These are phyloP conservation scores for Cheilosia soror DNA, from an alignment of 2,888 invertebrate genomes.

Conservation along the genomic window DNA sequence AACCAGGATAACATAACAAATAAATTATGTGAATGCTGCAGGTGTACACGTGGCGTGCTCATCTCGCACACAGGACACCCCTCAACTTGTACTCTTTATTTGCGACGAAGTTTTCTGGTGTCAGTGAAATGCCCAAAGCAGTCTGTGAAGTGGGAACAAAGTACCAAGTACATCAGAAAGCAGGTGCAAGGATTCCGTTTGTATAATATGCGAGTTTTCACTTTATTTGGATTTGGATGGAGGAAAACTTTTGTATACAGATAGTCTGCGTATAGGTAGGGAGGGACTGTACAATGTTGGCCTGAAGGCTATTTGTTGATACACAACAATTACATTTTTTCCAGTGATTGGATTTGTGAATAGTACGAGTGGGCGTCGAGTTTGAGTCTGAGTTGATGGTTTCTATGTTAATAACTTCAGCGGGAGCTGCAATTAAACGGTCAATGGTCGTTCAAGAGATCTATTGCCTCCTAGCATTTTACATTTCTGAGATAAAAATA, in stretches of 20 bases:
- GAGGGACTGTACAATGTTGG: constrained; percentile 9
- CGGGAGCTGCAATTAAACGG: too few species aligned
- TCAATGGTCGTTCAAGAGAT: too few species aligned
- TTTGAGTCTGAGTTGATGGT: too few species aligned
- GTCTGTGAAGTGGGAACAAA: constrained; percentile 40
- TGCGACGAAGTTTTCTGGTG: constrained; percentile 58
- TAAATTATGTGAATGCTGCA: constrained; percentile 67
- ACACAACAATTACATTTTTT: constrained; percentile 53
- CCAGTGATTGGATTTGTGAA: constrained; percentile 17
- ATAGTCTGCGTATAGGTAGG: background rate
- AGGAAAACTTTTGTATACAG: constrained; percentile 16
- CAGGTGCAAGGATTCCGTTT: constrained; percentile 68
- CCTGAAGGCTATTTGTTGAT: constrained; percentile 52
- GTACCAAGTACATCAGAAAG: constrained; percentile 48
- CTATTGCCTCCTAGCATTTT: too few species aligned
- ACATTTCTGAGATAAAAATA: too few species aligned
- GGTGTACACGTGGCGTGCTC: constrained; percentile 39
- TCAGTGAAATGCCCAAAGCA: constrained; percentile 56
- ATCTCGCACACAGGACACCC: constrained; percentile 1
- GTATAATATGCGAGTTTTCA: constrained; percentile 5
- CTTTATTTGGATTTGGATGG: constrained; percentile 10
- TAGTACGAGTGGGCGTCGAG: background rate
- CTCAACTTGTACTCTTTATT: constrained; percentile 25
- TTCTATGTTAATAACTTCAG: too few species aligned
- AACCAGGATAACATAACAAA: constrained; percentile 60